A percentile compares a stretch with the other conserved stretches of the same genome.
These are phyloP conservation scores for Cromileptes altivelis DNA, from an alignment of 2,113 vertebrate species.

Conservation along the genomic window DNA sequence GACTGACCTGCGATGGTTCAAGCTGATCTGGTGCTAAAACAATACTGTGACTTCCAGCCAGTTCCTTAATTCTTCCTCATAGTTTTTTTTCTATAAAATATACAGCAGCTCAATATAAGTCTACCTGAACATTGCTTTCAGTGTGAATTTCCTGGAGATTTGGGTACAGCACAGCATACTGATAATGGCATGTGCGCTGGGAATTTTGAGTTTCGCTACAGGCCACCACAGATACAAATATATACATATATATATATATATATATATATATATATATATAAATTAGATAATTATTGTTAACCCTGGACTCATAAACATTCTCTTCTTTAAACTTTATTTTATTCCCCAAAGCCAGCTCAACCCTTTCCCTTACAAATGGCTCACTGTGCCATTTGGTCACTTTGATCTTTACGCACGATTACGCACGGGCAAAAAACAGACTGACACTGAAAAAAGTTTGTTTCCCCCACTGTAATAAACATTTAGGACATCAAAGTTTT, in stretches of 20 bases:
- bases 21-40: background rate
- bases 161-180: background rate
- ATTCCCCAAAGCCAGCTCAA: background rate
- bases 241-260: background rate
- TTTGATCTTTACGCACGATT: constrained; percentile 68
- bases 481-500: constrained; percentile 67
- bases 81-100: background rate
- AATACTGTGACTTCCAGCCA: background rate
- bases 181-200: background rate
- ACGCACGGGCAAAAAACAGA: constrained; percentile 41
- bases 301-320: background rate
- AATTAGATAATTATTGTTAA: background rate
- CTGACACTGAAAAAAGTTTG: background rate
- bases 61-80: background rate
- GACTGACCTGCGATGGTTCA: background rate
- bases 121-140: background rate
- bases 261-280: background rate
- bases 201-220: background rate
- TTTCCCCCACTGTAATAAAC: constrained; percentile 35
- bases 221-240: background rate
- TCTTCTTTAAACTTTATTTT: background rate
- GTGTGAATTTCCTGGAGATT: background rate
- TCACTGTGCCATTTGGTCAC: constrained; percentile 35
- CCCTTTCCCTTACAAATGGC: background rate
- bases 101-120: background rate